Base-by-base conservation (phyloP, 2,888 invertebrate species). In the Anoncus sp. region DNA sequence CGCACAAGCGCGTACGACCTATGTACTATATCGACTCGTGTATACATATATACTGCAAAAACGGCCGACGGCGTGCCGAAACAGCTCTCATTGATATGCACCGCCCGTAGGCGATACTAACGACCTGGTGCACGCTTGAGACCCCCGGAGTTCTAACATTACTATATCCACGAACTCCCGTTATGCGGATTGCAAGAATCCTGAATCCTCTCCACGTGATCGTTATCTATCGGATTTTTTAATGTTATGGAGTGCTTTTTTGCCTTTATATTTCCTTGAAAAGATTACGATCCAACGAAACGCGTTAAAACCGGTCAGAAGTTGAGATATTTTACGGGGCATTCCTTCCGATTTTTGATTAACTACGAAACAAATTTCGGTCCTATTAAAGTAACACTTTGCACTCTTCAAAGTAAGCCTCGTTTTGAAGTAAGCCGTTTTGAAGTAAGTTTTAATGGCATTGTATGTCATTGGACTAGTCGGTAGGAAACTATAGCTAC, bases 41-140 rank as follows among this genome's bases (percentile, higher is more conserved):
- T 67, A 35, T 51, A 53, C 45, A 55, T 67, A 35, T 51, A 53
- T 49, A 60, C 53, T 62, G 43, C 4, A 49, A 74, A 73, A 76
- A 65, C 53, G 40, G 59, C 67, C 65, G 49, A 22, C 45, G 75
- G 78, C 75, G 72, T 79, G 71, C 75, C 78, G 73, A 82, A 84
- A 84, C 83, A 82, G 81, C 85, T 81, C 87, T 90, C 90, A 91
- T 90, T 90, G 89, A 87, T 90, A 91, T 91, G 91, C 90, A 90
- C 90, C 89, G 89, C 87, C 85, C 85, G 88, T 85, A 84, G 84
- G 83, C 79, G 80, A 77, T 75, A 80, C 88, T 88, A 88, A 88
- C 88, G 88, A 88, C 86, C 86, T 87, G 83, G 80, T 82, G 84
- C 85, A 83, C 83, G 81, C 83, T 63, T 72, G 38, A 75, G 57